phyloP scores from a whole-genome alignment of 2,797 vertebrate genomes.

The Esox masquinongy region DNA sequence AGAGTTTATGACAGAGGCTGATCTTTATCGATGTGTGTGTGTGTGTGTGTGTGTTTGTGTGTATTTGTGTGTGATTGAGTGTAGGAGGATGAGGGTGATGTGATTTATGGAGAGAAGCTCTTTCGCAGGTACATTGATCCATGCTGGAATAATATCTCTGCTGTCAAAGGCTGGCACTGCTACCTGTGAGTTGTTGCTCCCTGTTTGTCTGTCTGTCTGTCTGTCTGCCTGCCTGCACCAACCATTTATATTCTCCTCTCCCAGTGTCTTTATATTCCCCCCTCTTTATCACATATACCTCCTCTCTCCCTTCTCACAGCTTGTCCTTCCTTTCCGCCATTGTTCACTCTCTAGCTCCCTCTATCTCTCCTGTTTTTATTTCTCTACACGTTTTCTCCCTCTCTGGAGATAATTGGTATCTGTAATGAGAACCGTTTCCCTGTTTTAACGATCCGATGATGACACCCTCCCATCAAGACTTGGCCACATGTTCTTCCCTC shows the following conservation, averaged over 20 bases:
- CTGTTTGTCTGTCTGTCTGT: constrained; percentile 18
- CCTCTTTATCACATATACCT: not conserved
- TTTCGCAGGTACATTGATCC: constrained; percentile 70
- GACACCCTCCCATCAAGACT: not conserved
- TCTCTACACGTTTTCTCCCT: not conserved
- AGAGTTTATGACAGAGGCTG: not conserved
- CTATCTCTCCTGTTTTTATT: not conserved
- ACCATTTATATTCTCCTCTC: constrained; percentile 24
- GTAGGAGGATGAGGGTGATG: constrained; percentile 14
- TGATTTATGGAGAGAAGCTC: constrained; percentile 59
- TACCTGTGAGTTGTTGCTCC: constrained; percentile 57
- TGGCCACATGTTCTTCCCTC: not conserved
- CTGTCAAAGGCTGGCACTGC: constrained; percentile 63
- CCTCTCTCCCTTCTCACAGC: not conserved
- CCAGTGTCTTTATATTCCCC: not conserved
- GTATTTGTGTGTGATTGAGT: not conserved
- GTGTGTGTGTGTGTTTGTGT: not conserved
- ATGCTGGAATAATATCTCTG: constrained; percentile 68
- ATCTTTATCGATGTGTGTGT: constrained; percentile 17
- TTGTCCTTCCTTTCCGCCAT: not conserved
- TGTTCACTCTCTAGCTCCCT: not conserved
- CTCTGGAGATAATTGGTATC: not conserved
- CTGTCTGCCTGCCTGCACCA: constrained; percentile 38
- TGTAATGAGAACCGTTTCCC: not conserved
- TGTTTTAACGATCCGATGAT: not conserved